A percentile compares a stretch with the other conserved stretches of the same genome.
phyloP scores from a whole-genome alignment of 2,888 invertebrate species.

The Euplagia quadripunctaria region DNA sequence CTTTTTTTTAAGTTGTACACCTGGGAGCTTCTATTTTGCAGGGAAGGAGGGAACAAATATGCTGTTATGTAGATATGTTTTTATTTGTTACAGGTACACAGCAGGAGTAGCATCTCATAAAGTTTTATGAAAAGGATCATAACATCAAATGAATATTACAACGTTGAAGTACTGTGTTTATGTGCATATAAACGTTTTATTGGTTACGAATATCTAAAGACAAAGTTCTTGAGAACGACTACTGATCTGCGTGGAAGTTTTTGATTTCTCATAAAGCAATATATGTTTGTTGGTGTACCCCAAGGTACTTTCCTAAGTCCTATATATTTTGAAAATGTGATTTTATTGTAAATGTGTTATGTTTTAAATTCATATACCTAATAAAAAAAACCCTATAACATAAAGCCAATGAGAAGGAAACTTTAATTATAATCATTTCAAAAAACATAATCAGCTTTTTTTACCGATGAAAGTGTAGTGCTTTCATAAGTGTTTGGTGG shows the following conservation, averaged over 20 bases:
- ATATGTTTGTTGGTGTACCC: background rate
- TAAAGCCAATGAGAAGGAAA: background rate
- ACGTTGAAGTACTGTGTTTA: background rate
- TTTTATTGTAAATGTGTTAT: background rate
- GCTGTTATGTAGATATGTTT: background rate
- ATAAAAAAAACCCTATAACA: background rate
- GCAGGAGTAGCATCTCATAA: background rate
- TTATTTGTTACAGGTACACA: constrained; percentile 40
- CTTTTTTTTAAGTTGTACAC: background rate
- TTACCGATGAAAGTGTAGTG: background rate
- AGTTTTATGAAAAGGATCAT: background rate
- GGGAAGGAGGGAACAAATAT: background rate
- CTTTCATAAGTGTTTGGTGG: background rate
- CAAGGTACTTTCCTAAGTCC: background rate
- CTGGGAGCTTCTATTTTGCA: background rate
- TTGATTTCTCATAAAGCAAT: background rate
- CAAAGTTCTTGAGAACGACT: background rate
- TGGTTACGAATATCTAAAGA: background rate
- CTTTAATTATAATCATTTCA: background rate
- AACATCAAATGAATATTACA: background rate
- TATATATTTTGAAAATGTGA: background rate
- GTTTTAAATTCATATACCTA: background rate
- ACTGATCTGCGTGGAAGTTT: background rate
- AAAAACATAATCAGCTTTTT: background rate
- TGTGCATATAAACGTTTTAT: constrained; percentile 3